Conservation (phyloP, 2,888 invertebrate species). For the Athalia rosae region DNA sequence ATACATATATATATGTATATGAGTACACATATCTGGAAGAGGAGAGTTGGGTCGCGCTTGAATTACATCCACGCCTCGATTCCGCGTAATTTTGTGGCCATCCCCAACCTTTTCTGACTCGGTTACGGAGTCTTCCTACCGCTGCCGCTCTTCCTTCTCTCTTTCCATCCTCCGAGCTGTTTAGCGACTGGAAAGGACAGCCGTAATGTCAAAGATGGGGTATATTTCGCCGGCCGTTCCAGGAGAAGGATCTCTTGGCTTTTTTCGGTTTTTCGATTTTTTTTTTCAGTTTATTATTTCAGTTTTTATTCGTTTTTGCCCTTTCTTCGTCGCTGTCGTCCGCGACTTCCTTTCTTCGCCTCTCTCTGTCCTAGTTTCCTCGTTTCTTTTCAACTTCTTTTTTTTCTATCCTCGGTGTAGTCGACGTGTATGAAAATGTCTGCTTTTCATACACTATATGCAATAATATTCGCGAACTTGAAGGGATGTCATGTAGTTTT, state of each 20-base stretch:
- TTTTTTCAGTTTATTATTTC: background rate
- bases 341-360: background rate
- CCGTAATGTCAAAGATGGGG: slow-evolving; percentile 32
- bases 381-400: background rate
- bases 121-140: background rate
- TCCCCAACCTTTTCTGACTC: slow-evolving; percentile 16
- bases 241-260: background rate
- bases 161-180: background rate
- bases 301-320: background rate
- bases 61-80: slow-evolving; percentile 34
- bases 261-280: slow-evolving; percentile 19
- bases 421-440: background rate
- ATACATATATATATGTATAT: background rate
- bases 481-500: slow-evolving; percentile 19
- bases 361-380: background rate
- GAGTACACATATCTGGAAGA: slow-evolving; percentile 5
- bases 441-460: background rate
- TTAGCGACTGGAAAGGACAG: slow-evolving; percentile 34
- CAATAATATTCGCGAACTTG: background rate
- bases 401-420: background rate
- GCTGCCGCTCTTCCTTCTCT: too few species aligned
- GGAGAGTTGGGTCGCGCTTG: slow-evolving; percentile 22
- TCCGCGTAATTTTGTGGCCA: slow-evolving; percentile 30
- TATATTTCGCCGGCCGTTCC: background rate
- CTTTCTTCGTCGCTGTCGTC: background rate